A percentile compares a stretch with the other conserved stretches of the same genome.
Evolutionary conservation across 2,888 invertebrate species (phyloP).

Genomic region (Limnephilus rhombicus): DNA sequence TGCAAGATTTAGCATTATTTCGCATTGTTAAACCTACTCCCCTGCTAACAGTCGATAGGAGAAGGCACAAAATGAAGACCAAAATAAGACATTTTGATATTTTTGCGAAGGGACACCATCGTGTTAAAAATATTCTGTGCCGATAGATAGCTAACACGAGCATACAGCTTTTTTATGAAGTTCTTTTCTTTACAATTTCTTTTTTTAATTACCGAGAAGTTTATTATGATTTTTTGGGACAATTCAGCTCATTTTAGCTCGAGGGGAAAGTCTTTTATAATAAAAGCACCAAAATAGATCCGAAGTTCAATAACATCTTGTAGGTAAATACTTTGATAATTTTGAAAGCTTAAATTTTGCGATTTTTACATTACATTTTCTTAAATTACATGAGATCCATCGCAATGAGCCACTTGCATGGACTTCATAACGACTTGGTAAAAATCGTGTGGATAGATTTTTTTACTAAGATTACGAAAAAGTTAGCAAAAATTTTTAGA

Average conservation of each 20-base stretch:
- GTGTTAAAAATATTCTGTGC: background rate
- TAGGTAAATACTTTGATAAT: background rate
- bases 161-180: background rate
- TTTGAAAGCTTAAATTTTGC: background rate
- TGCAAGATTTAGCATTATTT: too few relatives aligned
- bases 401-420: too few relatives aligned
- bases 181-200: background rate
- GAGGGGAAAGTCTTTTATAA: background rate
- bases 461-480: too few relatives aligned
- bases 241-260: background rate
- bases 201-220: background rate
- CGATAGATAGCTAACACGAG: background rate
- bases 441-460: too few relatives aligned
- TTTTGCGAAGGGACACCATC: background rate
- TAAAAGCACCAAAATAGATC: background rate
- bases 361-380: too few relatives aligned
- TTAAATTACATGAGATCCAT: too few relatives aligned
- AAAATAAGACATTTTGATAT: background rate
- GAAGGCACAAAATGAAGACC: background rate
- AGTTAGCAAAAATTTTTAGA: too few relatives aligned
- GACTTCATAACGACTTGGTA: too few relatives aligned
- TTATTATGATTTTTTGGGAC: background rate
- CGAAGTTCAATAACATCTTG: background rate
- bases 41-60: background rate
- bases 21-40: too few relatives aligned